A percentile compares a stretch with the other conserved stretches of the same genome.
These are phyloP conservation scores for Tethya wilhelma DNA, from an alignment of 37 sponge, comb jelly and placozoan genomes.

Conservation along the genomic window DNA sequence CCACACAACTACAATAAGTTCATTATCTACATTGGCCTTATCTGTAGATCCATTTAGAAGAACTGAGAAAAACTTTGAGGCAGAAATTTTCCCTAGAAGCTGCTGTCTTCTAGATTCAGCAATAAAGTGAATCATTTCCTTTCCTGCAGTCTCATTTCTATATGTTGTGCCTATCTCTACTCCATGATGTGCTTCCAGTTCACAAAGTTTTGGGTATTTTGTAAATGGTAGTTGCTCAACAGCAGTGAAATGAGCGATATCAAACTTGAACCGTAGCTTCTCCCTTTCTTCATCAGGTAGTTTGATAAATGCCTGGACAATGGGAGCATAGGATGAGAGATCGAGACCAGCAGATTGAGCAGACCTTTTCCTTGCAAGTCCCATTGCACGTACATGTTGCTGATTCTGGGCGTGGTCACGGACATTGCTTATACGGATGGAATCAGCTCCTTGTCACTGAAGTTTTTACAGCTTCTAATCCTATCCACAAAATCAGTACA, in stretches of 20 bases:
- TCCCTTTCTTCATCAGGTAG: conserved; percentile 48
- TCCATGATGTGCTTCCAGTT: conserved; percentile 69
- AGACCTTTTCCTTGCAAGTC: conserved; percentile 35
- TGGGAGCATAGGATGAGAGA: conserved; percentile 44
- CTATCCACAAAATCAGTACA: conserved; percentile 46
- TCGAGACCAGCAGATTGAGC: conserved; percentile 22
- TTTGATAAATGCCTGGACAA: conserved; percentile 39
- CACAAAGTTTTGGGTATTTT: conserved; percentile 49
- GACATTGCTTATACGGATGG: conserved; percentile 71
- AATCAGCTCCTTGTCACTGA: conserved; percentile 56
- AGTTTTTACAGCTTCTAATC: conserved; percentile 39
- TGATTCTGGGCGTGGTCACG: conserved; percentile 57
- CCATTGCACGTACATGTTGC: conserved; percentile 55
- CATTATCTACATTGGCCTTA: conserved; percentile 56
- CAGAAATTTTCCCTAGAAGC: no score
- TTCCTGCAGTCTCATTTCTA: conserved; percentile 52
- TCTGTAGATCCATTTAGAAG: conserved; percentile 75
- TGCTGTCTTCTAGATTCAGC: conserved; percentile 39
- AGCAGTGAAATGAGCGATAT: conserved; percentile 71
- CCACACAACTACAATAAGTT: conserved; percentile 58
- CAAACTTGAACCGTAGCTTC: conserved; percentile 46
- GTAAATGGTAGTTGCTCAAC: conserved; percentile 53
- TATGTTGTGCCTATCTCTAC: conserved; percentile 54
- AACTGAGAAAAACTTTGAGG: conserved; percentile 50
- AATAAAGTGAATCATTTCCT: conserved; percentile 51